phyloP scores from a whole-genome alignment of 2,797 vertebrate species.

The Pygocentrus nattereri region DNA sequence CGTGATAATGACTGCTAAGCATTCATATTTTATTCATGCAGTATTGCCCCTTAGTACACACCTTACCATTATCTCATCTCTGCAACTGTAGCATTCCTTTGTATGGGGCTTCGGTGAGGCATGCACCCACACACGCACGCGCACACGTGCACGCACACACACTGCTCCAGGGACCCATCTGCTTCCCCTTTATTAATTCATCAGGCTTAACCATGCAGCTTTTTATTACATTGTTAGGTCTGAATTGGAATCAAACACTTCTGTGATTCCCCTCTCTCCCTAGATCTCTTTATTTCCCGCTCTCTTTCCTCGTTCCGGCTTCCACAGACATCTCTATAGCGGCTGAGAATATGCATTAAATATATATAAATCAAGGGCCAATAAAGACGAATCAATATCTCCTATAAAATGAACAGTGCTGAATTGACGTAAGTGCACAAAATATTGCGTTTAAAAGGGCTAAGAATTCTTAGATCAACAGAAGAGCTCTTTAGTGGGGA shows the following conservation, averaged over 20 bases:
- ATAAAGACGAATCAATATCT: conserved; percentile 54
- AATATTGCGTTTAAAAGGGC: conserved; percentile 41
- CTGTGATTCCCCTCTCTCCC: conserved; percentile 57
- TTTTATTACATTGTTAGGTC: conserved; percentile 84
- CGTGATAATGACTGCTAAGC: conserved; percentile 59
- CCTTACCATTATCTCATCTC: conserved; percentile 58
- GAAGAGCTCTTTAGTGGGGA: conserved; percentile 33
- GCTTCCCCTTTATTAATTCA: conserved; percentile 85
- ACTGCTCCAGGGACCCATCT: conserved; percentile 83
- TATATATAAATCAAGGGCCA: conserved; percentile 52
- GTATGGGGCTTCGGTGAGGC: conserved; percentile 45
- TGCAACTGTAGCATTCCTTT: conserved; percentile 54
- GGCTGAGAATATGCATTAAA: conserved; percentile 43
- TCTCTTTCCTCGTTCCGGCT: conserved; percentile 1
- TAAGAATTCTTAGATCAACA: conserved; percentile 35
- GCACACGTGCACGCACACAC: conserved; percentile 65
- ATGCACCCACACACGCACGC: conserved; percentile 39
- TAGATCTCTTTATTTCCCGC: conserved; percentile 45
- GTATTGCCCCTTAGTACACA: conserved; percentile 52
- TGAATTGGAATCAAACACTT: conserved; percentile 78
- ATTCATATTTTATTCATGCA: conserved; percentile 64
- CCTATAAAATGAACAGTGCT: conserved; percentile 46
- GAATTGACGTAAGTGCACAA: conserved; percentile 50
- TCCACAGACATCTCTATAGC: conserved; percentile 16
- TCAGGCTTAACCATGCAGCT: conserved; percentile 83